Percentiles rank a stretch among this genome's conserved stretches.
Evolutionary conservation across 2,888 invertebrate genomes (phyloP).

Genomic region (Ectemnius lituratus): DNA sequence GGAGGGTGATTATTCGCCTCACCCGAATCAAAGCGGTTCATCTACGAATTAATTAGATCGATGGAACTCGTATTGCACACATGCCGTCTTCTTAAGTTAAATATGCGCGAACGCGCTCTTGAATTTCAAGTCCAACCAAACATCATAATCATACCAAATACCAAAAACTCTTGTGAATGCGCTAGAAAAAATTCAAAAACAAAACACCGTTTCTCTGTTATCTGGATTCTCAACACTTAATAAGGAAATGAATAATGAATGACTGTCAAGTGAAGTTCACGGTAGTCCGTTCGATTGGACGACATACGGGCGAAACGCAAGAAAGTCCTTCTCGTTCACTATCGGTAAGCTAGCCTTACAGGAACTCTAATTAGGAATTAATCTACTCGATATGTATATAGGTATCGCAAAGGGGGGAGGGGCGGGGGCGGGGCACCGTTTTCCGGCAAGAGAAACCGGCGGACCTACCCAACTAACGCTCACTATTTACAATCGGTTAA

Average conservation of each 20-base stretch:
- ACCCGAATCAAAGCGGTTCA: neutral
- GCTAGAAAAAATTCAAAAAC: neutral
- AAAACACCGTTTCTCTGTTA: neutral
- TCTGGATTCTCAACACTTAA: too few relatives aligned
- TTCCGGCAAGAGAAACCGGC: slow-evolving; percentile 51
- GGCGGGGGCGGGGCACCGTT: slow-evolving; percentile 31
- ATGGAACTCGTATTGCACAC: neutral
- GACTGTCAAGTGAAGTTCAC: too few relatives aligned
- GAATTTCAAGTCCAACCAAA: too few relatives aligned
- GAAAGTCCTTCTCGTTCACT: slow-evolving; percentile 23
- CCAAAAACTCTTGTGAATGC: neutral
- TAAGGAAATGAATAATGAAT: too few relatives aligned
- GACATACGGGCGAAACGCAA: slow-evolving; percentile 1
- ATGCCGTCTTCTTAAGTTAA: too few relatives aligned
- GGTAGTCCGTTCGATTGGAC: too few relatives aligned
- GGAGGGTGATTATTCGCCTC: slow-evolving; percentile 13
- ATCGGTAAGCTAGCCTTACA: slow-evolving; percentile 48
- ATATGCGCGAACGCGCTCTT: too few relatives aligned
- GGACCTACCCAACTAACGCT: slow-evolving; percentile 35
- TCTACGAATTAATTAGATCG: neutral
- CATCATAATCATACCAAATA: too few relatives aligned
- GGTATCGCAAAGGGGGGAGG: slow-evolving; percentile 43
- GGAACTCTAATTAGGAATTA: slow-evolving; percentile 65
- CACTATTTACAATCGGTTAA: slow-evolving; percentile 48
- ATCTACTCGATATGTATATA: slow-evolving; percentile 56